Conservation (phyloP, 1,140 invertebrate genomes). For the Monochamus saltuarius region DNA sequence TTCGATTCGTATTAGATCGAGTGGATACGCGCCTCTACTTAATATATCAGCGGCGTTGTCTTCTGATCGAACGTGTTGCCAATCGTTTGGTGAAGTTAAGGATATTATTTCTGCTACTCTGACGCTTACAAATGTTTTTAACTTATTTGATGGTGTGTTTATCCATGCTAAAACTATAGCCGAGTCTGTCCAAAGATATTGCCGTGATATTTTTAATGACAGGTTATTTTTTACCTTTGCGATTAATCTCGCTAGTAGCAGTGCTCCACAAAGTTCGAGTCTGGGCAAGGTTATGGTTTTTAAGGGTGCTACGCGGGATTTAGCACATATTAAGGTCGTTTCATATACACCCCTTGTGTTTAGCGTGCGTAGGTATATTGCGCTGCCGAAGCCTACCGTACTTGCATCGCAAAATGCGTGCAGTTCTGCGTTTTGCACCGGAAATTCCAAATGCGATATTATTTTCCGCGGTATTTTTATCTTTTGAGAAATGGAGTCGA, state of each 20-base stretch:
- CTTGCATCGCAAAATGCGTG: conserved; percentile 47
- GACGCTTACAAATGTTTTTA: conserved; percentile 47
- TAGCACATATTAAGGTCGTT: conserved; percentile 37
- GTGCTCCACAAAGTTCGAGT: conserved; percentile 36
- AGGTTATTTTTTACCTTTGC: conserved; percentile 20
- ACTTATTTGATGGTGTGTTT: conserved; percentile 25
- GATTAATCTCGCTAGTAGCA: conserved; percentile 27
- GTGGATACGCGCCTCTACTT: conserved; percentile 46
- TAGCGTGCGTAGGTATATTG: conserved; percentile 37
- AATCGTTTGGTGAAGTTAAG: conserved; percentile 34
- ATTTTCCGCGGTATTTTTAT: conserved; percentile 10
- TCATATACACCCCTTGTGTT: conserved; percentile 10
- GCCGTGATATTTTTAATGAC: conserved; percentile 18
- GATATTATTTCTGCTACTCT: conserved; percentile 47
- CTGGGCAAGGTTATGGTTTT: conserved; percentile 42
- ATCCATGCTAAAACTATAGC: conserved; percentile 47
- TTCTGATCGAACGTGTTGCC: conserved; percentile 45
- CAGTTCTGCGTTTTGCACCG: conserved; percentile 20
- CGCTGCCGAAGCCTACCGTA: conserved; percentile 39
- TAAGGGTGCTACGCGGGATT: conserved; percentile 42
- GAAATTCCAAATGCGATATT: background rate
- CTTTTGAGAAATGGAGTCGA: too few species aligned
- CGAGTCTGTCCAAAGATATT: conserved; percentile 50
- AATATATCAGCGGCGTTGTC: conserved; percentile 53
- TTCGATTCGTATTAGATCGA: conserved; percentile 28